Evolutionary conservation across 2,113 vertebrate species (phyloP).

Genomic region (chimpanzee (Pan troglodytes)): DNA sequence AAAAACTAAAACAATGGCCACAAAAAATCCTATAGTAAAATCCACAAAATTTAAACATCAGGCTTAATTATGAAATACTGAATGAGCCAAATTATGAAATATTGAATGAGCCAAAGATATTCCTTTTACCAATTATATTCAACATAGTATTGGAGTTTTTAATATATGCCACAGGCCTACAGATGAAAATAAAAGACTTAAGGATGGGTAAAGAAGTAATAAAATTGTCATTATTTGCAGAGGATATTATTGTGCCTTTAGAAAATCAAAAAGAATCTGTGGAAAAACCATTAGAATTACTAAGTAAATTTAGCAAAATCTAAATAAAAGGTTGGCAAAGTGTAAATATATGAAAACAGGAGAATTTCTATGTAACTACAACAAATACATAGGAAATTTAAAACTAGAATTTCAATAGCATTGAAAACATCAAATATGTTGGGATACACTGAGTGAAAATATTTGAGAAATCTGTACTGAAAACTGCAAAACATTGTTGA

Average conservation of each 20-base stretch:
- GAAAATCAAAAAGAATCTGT: background rate
- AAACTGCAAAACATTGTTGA: background rate
- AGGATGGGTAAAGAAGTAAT: background rate
- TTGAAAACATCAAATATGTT: background rate
- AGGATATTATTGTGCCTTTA: background rate
- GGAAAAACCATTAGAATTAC: background rate
- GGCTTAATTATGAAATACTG: background rate
- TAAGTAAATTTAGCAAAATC: background rate
- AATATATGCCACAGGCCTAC: background rate
- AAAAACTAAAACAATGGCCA: background rate
- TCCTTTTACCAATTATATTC: background rate
- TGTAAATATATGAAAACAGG: background rate
- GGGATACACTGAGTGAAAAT: background rate
- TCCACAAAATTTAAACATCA: background rate
- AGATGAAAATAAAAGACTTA: background rate
- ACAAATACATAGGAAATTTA: background rate
- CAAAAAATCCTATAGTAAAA: background rate
- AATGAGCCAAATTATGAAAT: background rate
- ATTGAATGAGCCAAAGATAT: background rate
- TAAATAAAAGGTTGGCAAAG: background rate
- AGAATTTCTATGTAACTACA: background rate
- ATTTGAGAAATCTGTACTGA: background rate
- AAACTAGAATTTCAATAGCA: background rate
- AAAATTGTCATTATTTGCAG: background rate
- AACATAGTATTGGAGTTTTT: background rate